A percentile compares a stretch with the other conserved stretches of the same genome.
Conservation (phyloP, 2,888 invertebrate genomes). For the Eupithecia centaureata region DNA sequence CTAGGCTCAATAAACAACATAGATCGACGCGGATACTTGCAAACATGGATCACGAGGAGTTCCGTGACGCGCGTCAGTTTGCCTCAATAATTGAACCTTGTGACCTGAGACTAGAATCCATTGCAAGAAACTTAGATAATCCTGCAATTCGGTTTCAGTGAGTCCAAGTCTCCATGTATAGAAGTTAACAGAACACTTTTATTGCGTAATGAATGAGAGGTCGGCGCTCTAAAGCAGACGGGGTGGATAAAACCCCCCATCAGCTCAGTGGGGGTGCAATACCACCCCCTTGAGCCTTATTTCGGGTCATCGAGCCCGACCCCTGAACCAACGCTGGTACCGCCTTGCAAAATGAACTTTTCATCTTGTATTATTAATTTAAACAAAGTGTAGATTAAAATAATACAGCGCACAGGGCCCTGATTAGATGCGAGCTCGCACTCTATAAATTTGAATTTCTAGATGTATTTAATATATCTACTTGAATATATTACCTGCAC, state of each 20-base stretch:
- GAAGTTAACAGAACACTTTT: slow-evolving; percentile 74
- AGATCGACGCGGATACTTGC: too few relatives aligned
- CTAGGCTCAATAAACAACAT: neutral
- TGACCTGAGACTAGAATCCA: slow-evolving; percentile 23
- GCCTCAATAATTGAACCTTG: neutral
- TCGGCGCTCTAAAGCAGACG: slow-evolving; percentile 67
- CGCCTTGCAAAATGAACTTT: slow-evolving; percentile 76
- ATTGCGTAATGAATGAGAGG: slow-evolving; percentile 83
- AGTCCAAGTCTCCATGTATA: slow-evolving; percentile 51
- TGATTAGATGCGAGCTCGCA: slow-evolving; percentile 43
- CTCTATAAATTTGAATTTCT: slow-evolving; percentile 32
- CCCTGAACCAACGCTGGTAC: slow-evolving; percentile 67
- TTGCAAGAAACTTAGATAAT: slow-evolving; percentile 39
- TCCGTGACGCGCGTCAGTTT: neutral
- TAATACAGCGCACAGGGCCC: slow-evolving; percentile 49
- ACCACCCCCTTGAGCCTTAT: slow-evolving; percentile 76
- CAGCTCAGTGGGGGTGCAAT: slow-evolving; percentile 64
- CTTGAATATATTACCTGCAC: neutral
- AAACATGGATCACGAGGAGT: neutral
- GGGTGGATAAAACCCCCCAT: slow-evolving; percentile 48
- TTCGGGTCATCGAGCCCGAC: slow-evolving; percentile 83
- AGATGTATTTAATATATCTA: slow-evolving; percentile 5
- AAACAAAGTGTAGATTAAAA: slow-evolving; percentile 60
- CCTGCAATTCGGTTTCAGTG: slow-evolving; percentile 40
- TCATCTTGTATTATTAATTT: slow-evolving; percentile 76